These are phyloP conservation scores for Drosophila tanythrix DNA, from an alignment of 2,888 invertebrate genomes.

Conservation along the genomic window DNA sequence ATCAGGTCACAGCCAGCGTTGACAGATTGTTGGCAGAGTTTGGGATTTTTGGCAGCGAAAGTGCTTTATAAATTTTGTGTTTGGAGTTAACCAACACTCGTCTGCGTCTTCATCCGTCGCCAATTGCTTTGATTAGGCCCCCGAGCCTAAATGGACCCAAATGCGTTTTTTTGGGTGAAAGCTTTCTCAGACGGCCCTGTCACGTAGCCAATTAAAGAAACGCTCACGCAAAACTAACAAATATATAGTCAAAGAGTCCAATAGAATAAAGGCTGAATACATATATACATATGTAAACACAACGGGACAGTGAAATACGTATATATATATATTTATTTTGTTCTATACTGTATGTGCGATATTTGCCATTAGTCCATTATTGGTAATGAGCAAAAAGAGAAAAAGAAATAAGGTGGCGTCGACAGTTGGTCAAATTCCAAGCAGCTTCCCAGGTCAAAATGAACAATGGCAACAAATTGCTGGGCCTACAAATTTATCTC, in stretches of 20 bases:
- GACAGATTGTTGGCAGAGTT: slow-evolving; percentile 23
- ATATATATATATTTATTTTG: background rate
- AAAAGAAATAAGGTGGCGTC: background rate
- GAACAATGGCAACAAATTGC: slow-evolving; percentile 53
- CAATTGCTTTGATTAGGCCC: slow-evolving; percentile 55
- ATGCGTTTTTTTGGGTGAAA: slow-evolving; percentile 42
- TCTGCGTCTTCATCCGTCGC: slow-evolving; percentile 18
- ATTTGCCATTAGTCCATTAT: slow-evolving; percentile 17
- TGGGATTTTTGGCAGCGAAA: slow-evolving; percentile 33
- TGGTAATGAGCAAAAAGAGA: slow-evolving; percentile 28
- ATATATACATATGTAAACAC: background rate
- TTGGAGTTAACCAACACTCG: slow-evolving; percentile 10
- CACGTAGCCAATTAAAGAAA: slow-evolving; percentile 69
- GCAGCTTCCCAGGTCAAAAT: slow-evolving; percentile 50
- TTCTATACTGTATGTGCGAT: slow-evolving; percentile 18
- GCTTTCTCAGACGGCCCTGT: slow-evolving; percentile 36
- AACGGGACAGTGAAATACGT: background rate
- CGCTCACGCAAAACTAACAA: slow-evolving; percentile 63
- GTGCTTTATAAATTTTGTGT: slow-evolving; percentile 29
- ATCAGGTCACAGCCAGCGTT: slow-evolving; percentile 40
- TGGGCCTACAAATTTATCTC: slow-evolving; percentile 33
- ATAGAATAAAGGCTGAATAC: slow-evolving; percentile 20
- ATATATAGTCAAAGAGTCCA: slow-evolving; percentile 28
- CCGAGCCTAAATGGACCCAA: slow-evolving; percentile 21
- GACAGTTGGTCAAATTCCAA: background rate